phyloP scores from a whole-genome alignment of 2,888 invertebrate genomes.

The Aethes cnicana region DNA sequence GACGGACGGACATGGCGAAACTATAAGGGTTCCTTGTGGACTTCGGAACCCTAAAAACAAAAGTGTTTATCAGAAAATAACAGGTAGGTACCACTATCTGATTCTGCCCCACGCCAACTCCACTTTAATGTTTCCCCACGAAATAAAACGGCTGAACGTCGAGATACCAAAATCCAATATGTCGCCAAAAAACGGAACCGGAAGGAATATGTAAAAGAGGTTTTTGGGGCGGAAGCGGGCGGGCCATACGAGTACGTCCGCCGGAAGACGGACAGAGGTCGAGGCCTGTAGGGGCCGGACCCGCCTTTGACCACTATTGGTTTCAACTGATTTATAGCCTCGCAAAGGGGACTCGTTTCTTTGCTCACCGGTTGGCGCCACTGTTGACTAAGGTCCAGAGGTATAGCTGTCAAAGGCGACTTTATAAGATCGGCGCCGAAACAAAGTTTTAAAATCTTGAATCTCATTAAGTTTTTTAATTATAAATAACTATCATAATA shows the following conservation, averaged over 20 bases:
- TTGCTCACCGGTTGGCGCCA: background rate
- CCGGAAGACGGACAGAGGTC: slow-evolving; percentile 23
- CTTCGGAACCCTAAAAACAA: too few relatives aligned
- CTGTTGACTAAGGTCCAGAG: too few relatives aligned
- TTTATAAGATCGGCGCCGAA: too few relatives aligned
- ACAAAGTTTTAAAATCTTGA: too few relatives aligned
- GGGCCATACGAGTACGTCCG: slow-evolving; percentile 24
- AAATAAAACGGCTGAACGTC: slow-evolving; percentile 22
- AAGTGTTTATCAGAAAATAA: background rate
- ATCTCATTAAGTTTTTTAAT: too few relatives aligned
- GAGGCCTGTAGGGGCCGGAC: slow-evolving; percentile 9
- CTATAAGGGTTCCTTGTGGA: too few relatives aligned
- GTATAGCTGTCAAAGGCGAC: too few relatives aligned
- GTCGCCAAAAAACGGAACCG: slow-evolving; percentile 29
- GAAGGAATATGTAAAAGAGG: slow-evolving; percentile 30
- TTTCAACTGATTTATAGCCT: slow-evolving; percentile 16
- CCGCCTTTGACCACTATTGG: slow-evolving; percentile 29
- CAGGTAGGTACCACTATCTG: background rate
- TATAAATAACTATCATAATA: too few relatives aligned
- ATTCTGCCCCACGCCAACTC: background rate
- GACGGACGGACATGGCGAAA: too few relatives aligned
- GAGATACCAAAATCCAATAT: slow-evolving; percentile 28
- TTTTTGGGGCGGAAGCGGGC: slow-evolving; percentile 30
- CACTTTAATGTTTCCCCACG: background rate
- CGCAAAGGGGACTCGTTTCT: slow-evolving; percentile 28